Evolutionary conservation across 1,140 invertebrate species (phyloP).

Genomic region (Ephestia elutella): DNA sequence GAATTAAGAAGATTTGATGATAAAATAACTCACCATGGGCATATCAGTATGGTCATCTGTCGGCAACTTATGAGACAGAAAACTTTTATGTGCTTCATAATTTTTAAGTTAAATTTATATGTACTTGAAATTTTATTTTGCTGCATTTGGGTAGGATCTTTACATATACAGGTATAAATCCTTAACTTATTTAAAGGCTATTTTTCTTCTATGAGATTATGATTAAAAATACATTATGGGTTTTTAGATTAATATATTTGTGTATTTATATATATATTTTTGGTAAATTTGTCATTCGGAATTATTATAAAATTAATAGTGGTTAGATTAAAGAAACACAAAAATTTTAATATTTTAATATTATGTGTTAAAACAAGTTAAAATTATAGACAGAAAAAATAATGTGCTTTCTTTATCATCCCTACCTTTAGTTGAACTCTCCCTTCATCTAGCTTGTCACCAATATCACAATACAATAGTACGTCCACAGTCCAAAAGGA

Average conservation of each 20-base stretch:
- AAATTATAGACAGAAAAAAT: neutral
- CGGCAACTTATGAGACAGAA: neutral
- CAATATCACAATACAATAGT: conserved; percentile 11
- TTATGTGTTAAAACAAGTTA: too few species aligned
- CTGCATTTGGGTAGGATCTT: neutral
- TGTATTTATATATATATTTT: too few species aligned
- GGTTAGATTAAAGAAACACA: too few species aligned
- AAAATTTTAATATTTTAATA: too few species aligned
- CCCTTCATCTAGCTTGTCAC: neutral
- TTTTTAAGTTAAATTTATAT: neutral
- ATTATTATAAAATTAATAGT: too few species aligned
- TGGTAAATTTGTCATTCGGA: too few species aligned
- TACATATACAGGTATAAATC: too few species aligned
- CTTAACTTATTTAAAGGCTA: too few species aligned
- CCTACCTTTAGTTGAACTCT: conserved; percentile 31
- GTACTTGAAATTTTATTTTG: neutral
- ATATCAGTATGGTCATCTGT: neutral
- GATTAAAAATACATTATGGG: too few species aligned
- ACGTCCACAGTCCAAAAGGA: conserved; percentile 28
- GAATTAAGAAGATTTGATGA: too few species aligned
- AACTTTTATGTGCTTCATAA: neutral
- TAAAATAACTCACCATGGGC: neutral
- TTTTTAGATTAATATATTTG: too few species aligned
- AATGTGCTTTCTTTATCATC: neutral
- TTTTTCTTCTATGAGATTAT: too few species aligned